Percentiles rank a stretch among this genome's conserved stretches.
phyloP scores from a whole-genome alignment of 2,888 invertebrate genomes.

The Aquatica leii region DNA sequence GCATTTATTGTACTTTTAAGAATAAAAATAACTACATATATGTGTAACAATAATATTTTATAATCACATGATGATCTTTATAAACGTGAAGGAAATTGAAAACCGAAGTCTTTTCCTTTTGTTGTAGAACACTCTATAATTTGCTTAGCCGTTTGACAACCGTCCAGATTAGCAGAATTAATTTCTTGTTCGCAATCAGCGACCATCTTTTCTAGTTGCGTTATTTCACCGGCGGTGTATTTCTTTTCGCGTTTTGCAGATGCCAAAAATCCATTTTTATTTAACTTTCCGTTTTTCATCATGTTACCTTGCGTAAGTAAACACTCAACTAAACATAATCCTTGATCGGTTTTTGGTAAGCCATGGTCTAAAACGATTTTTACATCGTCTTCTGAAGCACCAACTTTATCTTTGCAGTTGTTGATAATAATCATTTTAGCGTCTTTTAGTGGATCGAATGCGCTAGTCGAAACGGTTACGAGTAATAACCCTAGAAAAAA shows the following conservation, averaged over 20 bases:
- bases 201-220: slow-evolving; percentile 49
- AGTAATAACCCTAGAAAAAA: slow-evolving; percentile 17
- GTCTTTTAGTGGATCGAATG: slow-evolving; percentile 38
- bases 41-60: neutral
- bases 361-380: slow-evolving; percentile 47
- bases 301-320: slow-evolving; percentile 51
- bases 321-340: slow-evolving; percentile 55
- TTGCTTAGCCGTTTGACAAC: slow-evolving; percentile 50
- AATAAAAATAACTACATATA: neutral
- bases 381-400: slow-evolving; percentile 53
- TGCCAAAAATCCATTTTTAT: slow-evolving; percentile 51
- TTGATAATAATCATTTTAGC: slow-evolving; percentile 40
- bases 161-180: slow-evolving; percentile 40
- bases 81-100: slow-evolving; percentile 37
- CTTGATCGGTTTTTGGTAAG: slow-evolving; percentile 51
- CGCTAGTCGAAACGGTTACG: neutral
- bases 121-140: slow-evolving; percentile 51
- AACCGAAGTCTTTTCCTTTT: slow-evolving; percentile 45
- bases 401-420: slow-evolving; percentile 51
- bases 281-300: slow-evolving; percentile 54
- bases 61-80: neutral
- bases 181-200: slow-evolving; percentile 53
- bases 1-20: no score
- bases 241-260: slow-evolving; percentile 49
- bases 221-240: slow-evolving; percentile 48